Evolutionary conservation across 2,888 invertebrate species (phyloP).

Genomic region (Harpalus rufipes): DNA sequence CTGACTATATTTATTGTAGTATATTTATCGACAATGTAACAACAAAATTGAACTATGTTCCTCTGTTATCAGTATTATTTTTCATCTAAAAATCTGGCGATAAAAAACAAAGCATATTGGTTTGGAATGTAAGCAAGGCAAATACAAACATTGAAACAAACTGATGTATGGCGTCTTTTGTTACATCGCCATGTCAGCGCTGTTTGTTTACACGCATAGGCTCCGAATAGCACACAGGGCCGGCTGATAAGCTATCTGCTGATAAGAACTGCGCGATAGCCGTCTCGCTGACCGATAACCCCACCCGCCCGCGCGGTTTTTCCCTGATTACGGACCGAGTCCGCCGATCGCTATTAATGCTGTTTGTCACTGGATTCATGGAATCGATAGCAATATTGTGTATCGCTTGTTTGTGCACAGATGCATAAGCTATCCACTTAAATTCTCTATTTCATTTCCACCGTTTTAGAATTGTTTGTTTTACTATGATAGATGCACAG

Average conservation of each 20-base stretch:
- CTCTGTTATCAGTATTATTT: neutral
- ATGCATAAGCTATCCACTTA: conserved; percentile 15
- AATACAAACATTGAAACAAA: neutral
- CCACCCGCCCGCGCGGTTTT: conserved; percentile 24
- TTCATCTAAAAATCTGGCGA: conserved; percentile 24
- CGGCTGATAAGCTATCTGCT: conserved; percentile 53
- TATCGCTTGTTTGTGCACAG: conserved; percentile 47
- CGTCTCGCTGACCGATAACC: conserved; percentile 46
- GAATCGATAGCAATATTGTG: conserved; percentile 42
- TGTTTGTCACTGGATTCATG: conserved; percentile 50
- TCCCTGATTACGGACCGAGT: conserved; percentile 29
- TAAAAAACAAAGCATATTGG: conserved; percentile 12
- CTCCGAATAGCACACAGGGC: conserved; percentile 28
- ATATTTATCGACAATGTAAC: neutral
- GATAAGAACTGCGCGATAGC: conserved; percentile 48
- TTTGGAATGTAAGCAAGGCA: neutral
- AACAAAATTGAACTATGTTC: conserved; percentile 17
- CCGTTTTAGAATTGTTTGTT: neutral
- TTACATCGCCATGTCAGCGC: conserved; percentile 39
- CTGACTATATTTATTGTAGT: neutral
- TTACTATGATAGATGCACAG: neutral
- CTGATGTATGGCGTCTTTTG: conserved; percentile 39
- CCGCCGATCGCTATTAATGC: conserved; percentile 49
- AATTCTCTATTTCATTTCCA: conserved; percentile 16
- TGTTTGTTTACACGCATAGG: conserved; percentile 41